A percentile compares a stretch with the other conserved stretches of the same genome.
These are phyloP conservation scores for Mormyrus lacerda DNA, from an alignment of 2,113 vertebrate genomes.

Conservation along the genomic window DNA sequence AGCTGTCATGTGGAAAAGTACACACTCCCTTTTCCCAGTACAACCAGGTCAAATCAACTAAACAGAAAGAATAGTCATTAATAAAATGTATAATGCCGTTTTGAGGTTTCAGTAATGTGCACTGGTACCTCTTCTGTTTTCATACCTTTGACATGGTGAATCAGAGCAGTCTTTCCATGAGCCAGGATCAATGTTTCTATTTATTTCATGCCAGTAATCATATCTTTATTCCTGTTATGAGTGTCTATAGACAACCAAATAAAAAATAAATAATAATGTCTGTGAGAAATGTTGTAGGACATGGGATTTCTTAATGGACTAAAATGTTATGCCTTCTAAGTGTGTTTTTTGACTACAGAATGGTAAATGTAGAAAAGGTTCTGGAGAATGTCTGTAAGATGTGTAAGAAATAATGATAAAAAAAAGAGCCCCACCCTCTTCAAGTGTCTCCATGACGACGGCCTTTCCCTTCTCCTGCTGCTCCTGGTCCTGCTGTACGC, in stretches of 20 bases:
- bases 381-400: neutral
- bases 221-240: neutral
- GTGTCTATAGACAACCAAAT: neutral
- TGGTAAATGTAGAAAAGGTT: neutral
- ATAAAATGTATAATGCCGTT: neutral
- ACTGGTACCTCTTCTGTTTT: neutral
- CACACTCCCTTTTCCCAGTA: neutral
- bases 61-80: neutral
- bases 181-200: neutral
- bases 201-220: neutral
- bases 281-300: neutral
- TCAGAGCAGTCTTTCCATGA: neutral
- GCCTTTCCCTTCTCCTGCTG: neutral
- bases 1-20: neutral
- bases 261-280: neutral
- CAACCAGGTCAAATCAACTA: neutral
- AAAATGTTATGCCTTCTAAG: neutral
- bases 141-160: neutral
- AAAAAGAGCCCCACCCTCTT: neutral
- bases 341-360: neutral
- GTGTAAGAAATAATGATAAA: neutral
- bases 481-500: neutral
- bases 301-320: neutral
- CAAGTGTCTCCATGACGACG: neutral
- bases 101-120: neutral